Evolutionary conservation across 2,888 invertebrate genomes (phyloP).

Genomic region (Drosophila antonietae): DNA sequence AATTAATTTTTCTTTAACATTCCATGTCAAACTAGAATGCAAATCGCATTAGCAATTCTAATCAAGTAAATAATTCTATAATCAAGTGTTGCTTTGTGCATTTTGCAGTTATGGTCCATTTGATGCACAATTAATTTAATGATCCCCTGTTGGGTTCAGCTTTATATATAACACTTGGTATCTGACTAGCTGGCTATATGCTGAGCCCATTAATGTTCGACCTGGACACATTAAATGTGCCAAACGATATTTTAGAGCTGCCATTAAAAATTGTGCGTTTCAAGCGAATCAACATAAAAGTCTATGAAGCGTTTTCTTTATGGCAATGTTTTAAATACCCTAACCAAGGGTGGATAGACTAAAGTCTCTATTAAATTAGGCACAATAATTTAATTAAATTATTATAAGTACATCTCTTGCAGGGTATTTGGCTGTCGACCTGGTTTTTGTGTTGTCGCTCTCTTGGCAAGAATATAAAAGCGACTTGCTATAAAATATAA

Average conservation of each 20-base stretch:
- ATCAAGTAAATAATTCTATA: neutral
- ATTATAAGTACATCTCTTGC: neutral
- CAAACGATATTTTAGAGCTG: slow-evolving; percentile 60
- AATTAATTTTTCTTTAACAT: neutral
- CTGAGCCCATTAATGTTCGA: slow-evolving; percentile 23
- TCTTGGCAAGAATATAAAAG: slow-evolving; percentile 22
- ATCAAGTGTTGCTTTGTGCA: neutral
- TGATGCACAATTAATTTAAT: slow-evolving; percentile 11
- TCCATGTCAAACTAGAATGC: slow-evolving; percentile 1
- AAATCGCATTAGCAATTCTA: neutral
- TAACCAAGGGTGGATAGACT: neutral
- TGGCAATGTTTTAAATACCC: slow-evolving; percentile 23
- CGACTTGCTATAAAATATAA: slow-evolving; percentile 59
- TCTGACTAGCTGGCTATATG: slow-evolving; percentile 16
- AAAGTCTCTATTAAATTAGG: neutral
- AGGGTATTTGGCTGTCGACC: slow-evolving; percentile 22
- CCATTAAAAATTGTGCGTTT: slow-evolving; percentile 51
- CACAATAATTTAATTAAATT: neutral
- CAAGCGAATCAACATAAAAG: slow-evolving; percentile 56
- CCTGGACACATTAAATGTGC: slow-evolving; percentile 41
- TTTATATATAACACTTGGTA: slow-evolving; percentile 35
- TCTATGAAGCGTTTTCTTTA: slow-evolving; percentile 40
- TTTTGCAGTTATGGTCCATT: neutral
- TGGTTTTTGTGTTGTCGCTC: neutral
- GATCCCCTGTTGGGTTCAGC: neutral